phyloP scores from a whole-genome alignment of 2,113 vertebrate species.

The Seriola rivoliana region DNA sequence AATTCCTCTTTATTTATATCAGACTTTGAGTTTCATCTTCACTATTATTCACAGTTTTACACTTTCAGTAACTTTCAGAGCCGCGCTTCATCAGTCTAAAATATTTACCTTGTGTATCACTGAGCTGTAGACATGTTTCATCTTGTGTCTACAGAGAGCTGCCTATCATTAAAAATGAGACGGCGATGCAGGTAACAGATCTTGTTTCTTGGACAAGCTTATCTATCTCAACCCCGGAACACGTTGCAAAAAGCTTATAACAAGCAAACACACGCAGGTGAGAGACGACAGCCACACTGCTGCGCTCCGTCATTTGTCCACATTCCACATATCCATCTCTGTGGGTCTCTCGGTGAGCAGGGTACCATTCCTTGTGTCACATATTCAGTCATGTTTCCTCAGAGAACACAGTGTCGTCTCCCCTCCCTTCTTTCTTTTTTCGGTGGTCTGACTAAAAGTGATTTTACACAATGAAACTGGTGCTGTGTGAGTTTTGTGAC shows the following conservation, averaged over 20 bases:
- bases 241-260: slow-evolving; percentile 44
- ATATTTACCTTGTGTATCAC: slow-evolving; percentile 48
- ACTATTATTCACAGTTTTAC: slow-evolving; percentile 53
- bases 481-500: background rate
- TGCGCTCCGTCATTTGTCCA: slow-evolving; percentile 60
- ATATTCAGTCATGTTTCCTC: slow-evolving; percentile 59
- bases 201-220: slow-evolving; percentile 54
- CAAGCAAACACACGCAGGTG: slow-evolving; percentile 45
- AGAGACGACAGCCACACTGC: slow-evolving; percentile 53
- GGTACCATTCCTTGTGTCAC: slow-evolving; percentile 44
- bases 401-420: slow-evolving; percentile 60
- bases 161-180: slow-evolving; percentile 63
- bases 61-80: slow-evolving; percentile 22
- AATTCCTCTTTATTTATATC: slow-evolving; percentile 50
- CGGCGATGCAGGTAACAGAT: slow-evolving; percentile 44
- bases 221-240: slow-evolving; percentile 55
- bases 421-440: slow-evolving; percentile 20
- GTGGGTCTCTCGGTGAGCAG: slow-evolving; percentile 47
- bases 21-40: slow-evolving; percentile 26
- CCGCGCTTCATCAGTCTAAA: slow-evolving; percentile 46
- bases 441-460: slow-evolving; percentile 42
- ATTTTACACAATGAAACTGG: slow-evolving; percentile 21
- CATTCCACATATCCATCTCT: slow-evolving; percentile 52
- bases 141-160: slow-evolving; percentile 30
- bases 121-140: slow-evolving; percentile 33